These are phyloP conservation scores for Parauchenoglanis ngamensis DNA, from an alignment of 2,797 vertebrate genomes.

Conservation along the genomic window DNA sequence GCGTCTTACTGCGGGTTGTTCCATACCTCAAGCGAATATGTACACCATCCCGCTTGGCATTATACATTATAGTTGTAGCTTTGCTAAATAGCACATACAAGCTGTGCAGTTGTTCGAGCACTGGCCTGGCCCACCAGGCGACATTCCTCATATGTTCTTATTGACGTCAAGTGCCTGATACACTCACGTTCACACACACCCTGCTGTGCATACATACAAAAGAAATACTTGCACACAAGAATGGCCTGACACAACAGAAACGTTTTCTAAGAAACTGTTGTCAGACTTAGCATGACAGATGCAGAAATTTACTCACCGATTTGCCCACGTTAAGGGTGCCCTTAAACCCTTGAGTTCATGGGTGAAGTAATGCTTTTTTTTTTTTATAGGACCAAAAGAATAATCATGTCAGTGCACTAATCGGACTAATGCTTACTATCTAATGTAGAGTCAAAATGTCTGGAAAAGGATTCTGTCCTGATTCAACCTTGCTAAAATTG, in stretches of 20 bases:
- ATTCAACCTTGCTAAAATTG: not conserved
- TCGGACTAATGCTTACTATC: not conserved
- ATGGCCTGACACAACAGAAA: not conserved
- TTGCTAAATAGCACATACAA: constrained; percentile 8
- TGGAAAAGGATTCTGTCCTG: not conserved
- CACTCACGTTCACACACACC: constrained; percentile 14
- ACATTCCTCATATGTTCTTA: constrained; percentile 3
- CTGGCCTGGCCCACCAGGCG: constrained; percentile 1
- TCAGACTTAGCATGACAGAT: not conserved
- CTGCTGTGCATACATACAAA: constrained; percentile 37
- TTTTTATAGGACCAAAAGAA: not conserved
- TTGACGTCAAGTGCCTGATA: constrained; percentile 1
- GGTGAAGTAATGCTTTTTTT: not conserved
- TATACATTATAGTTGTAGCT: not conserved
- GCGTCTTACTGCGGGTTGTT: not conserved
- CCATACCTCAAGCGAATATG: not conserved
- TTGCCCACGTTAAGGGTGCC: not conserved
- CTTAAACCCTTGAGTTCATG: not conserved
- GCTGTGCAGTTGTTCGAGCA: constrained; percentile 1
- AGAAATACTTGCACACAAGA: constrained; percentile 9
- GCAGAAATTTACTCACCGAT: not conserved
- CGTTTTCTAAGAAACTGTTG: not conserved
- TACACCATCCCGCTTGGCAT: not conserved
- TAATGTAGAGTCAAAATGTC: not conserved
- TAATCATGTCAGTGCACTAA: constrained; percentile 15